phyloP scores from a whole-genome alignment of 2,888 invertebrate genomes.

The Lordiphosa fenestrarum region DNA sequence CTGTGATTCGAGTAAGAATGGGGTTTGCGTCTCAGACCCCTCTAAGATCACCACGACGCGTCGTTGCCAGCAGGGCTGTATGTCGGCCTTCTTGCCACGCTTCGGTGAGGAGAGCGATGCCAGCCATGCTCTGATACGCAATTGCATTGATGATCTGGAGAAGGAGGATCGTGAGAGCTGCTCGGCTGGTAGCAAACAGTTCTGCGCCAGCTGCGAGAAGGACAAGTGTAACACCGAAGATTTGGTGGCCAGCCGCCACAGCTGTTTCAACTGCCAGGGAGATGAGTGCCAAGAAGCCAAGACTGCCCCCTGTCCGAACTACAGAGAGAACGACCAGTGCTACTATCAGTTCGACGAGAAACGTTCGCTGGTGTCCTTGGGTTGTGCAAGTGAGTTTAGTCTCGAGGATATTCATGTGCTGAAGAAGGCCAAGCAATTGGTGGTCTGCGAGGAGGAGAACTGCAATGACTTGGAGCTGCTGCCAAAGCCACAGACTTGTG shows the following conservation, averaged over 20 bases:
- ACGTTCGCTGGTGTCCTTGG: conserved; percentile 46
- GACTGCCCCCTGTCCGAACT: conserved; percentile 50
- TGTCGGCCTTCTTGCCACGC: conserved; percentile 68
- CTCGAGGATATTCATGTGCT: conserved; percentile 57
- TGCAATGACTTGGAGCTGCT: conserved; percentile 64
- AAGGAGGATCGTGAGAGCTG: conserved; percentile 62
- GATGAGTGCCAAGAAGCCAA: conserved; percentile 61
- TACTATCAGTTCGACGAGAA: conserved; percentile 68
- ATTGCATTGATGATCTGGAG: conserved; percentile 76
- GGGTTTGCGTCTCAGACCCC: conserved; percentile 50
- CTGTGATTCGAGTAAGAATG: conserved; percentile 64
- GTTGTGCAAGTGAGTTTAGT: conserved; percentile 72
- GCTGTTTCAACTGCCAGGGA: conserved; percentile 65
- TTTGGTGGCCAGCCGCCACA: conserved; percentile 48
- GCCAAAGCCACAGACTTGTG: conserved; percentile 52
- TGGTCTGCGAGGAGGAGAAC: conserved; percentile 59
- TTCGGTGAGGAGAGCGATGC: conserved; percentile 62
- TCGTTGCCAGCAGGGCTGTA: conserved; percentile 65
- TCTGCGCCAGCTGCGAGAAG: conserved; percentile 58
- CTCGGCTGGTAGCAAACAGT: conserved; percentile 40
- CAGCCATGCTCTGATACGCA: conserved; percentile 68
- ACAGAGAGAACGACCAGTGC: conserved; percentile 70
- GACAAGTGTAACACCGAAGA: conserved; percentile 64
- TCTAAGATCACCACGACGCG: conserved; percentile 46
- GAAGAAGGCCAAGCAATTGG: conserved; percentile 56